A percentile compares a stretch with the other conserved stretches of the same genome.
These are phyloP conservation scores for Alsophila aescularia DNA, from an alignment of 2,888 invertebrate genomes.

Conservation along the genomic window DNA sequence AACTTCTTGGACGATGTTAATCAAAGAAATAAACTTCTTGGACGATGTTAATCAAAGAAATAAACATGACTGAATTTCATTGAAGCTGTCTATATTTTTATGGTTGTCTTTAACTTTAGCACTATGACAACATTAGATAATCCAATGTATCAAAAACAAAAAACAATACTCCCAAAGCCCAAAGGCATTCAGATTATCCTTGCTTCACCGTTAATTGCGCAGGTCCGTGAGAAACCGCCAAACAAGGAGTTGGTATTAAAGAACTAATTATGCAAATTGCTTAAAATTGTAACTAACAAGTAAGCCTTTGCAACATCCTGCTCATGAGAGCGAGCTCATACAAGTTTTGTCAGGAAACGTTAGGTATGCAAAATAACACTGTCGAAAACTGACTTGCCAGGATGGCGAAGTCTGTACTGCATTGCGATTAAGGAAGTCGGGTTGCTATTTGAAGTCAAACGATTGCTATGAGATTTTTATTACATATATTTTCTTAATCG, in stretches of 20 bases:
- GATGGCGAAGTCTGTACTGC: too few relatives aligned
- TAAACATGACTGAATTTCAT: too few relatives aligned
- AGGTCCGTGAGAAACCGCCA: conserved; percentile 52
- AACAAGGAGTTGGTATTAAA: conserved; percentile 42
- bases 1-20: too few relatives aligned
- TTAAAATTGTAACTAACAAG: conserved; percentile 35
- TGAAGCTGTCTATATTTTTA: too few relatives aligned
- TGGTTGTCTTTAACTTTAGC: neutral
- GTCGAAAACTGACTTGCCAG: too few relatives aligned
- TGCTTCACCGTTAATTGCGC: conserved; percentile 44
- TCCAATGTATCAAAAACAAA: neutral
- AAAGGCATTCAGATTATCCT: conserved; percentile 14
- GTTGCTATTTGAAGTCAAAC: too few relatives aligned
- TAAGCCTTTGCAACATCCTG: conserved; percentile 13
- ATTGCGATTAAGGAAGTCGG: too few relatives aligned
- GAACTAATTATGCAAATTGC: conserved; percentile 52
- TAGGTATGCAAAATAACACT: too few relatives aligned
- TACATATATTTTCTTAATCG: too few relatives aligned
- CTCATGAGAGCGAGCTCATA: neutral
- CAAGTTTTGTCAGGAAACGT: neutral
- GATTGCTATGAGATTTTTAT: too few relatives aligned
- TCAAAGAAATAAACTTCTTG: too few relatives aligned
- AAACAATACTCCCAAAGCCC: conserved; percentile 7
- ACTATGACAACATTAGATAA: neutral
- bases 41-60: too few relatives aligned